Base-by-base conservation (phyloP, 2,888 invertebrate genomes). In the Chymomyza amoena region DNA sequence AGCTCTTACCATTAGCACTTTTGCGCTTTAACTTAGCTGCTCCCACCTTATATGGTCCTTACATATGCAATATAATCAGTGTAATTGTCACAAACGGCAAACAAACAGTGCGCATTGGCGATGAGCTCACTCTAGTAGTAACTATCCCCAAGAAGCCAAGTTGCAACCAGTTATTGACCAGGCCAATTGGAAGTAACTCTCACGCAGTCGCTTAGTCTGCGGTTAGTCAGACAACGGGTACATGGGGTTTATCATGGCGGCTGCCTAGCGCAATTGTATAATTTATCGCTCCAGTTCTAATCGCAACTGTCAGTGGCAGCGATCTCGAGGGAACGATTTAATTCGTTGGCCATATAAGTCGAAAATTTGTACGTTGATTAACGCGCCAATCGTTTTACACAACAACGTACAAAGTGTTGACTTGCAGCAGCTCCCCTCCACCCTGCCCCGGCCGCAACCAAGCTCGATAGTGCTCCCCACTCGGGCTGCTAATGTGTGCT, bases 301-400 rank as follows among this genome's bases (percentile, higher is more conserved):
- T 85, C 85, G 85, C 74, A 86, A 85, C 90, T 90, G 90, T 90
- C 90, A 88, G 77, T 76, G 51, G 75, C 78, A 78, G 66, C 76
- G 83, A 89, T 90, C 91, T 89, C 90, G 75, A 76, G 90, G 90
- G 90, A 90, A 85, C 89, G 91, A 90, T 90, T 90, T 89, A 90
- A 89, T 89, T 89, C 89, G 82, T 81, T 75, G 63, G 73, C 86
- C 86, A 88, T 86, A 86, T 89, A 89, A 83, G 87, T 89, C 80
- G 79, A 79, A 88, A 89, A 89, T 88, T 89, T 89, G 88, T 87
- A 88, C 89, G 80, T 88, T 86, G 88, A 89, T 87, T 89, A 87
- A 89, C 88, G 89, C 88, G 87, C 87, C 88, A 89, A 88, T 84
- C 84, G 87, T 81, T 84, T 84, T 82, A 87, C 84, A 84, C 85